Evolutionary conservation across 2,113 vertebrate genomes (phyloP).

Genomic region (Daphoenositta chrysoptera): DNA sequence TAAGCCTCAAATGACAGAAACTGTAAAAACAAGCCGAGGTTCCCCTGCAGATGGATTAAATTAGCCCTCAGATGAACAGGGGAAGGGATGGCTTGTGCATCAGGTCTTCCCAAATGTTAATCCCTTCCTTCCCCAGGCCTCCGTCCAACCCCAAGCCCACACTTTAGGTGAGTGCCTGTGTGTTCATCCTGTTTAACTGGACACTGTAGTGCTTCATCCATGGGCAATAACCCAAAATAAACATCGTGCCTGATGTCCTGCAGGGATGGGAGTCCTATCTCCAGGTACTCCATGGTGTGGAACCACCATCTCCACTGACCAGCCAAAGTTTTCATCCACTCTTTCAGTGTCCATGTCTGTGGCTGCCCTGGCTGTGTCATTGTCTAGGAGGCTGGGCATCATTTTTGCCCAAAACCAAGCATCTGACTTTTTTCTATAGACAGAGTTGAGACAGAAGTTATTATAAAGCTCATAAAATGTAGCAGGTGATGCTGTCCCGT

Average conservation of each 20-base stretch:
- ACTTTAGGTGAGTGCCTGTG: background rate
- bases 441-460: background rate
- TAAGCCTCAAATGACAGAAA: constrained; percentile 75
- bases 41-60: constrained; percentile 69
- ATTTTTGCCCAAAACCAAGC: background rate
- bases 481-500: background rate
- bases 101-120: constrained; percentile 52
- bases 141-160: background rate
- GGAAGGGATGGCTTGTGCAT: constrained; percentile 27
- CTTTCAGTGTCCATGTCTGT: background rate
- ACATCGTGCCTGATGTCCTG: background rate
- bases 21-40: constrained; percentile 68
- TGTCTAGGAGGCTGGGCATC: background rate
- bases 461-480: background rate
- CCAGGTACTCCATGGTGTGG: background rate
- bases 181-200: background rate
- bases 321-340: background rate
- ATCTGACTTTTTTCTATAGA: background rate
- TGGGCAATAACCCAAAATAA: background rate
- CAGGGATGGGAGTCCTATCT: background rate
- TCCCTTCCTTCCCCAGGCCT: constrained; percentile 22
- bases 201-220: background rate
- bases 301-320: background rate
- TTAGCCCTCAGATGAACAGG: constrained; percentile 69
- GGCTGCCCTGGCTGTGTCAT: background rate